phyloP scores from a whole-genome alignment of 1,140 invertebrate genomes.

The Anagrus nilaparvatae region DNA sequence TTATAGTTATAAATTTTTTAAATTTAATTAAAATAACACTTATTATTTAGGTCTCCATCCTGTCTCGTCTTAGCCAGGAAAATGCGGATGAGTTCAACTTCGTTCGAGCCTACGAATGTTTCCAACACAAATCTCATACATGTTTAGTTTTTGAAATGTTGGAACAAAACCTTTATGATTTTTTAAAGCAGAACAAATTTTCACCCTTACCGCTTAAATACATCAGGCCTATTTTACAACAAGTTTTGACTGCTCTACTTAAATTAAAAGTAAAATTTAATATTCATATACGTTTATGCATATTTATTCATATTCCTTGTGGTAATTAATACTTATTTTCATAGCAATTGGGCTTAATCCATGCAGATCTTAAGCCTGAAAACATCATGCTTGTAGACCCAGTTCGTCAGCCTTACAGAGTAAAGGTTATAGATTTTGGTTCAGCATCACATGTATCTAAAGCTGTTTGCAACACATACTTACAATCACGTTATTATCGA shows the following conservation, averaged over 20 bases:
- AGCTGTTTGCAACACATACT: constrained; percentile 97
- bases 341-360: constrained; percentile 97
- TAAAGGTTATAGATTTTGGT: constrained; percentile 99
- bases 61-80: constrained; percentile 95
- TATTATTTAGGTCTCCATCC: constrained; percentile 84
- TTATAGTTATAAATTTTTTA: constrained; percentile 1
- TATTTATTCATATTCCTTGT: constrained; percentile 1
- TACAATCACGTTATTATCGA: constrained; percentile 97
- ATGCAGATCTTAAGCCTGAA: constrained; percentile 98
- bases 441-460: constrained; percentile 98
- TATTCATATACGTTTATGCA: constrained; percentile 5
- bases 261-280: constrained; percentile 71
- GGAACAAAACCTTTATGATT: constrained; percentile 99
- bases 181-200: constrained; percentile 99
- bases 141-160: constrained; percentile 99
- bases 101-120: constrained; percentile 98
- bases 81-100: constrained; percentile 99
- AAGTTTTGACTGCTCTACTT: constrained; percentile 94
- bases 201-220: constrained; percentile 95
- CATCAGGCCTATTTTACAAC: constrained; percentile 96
- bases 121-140: constrained; percentile 99
- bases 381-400: constrained; percentile 99
- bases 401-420: constrained; percentile 88
- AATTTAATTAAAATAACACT: too few relatives aligned
- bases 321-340: constrained; percentile 22